A percentile compares a stretch with the other conserved stretches of the same genome.
phyloP scores from a whole-genome alignment of 2,797 vertebrate species.

The Leuciscus waleckii region DNA sequence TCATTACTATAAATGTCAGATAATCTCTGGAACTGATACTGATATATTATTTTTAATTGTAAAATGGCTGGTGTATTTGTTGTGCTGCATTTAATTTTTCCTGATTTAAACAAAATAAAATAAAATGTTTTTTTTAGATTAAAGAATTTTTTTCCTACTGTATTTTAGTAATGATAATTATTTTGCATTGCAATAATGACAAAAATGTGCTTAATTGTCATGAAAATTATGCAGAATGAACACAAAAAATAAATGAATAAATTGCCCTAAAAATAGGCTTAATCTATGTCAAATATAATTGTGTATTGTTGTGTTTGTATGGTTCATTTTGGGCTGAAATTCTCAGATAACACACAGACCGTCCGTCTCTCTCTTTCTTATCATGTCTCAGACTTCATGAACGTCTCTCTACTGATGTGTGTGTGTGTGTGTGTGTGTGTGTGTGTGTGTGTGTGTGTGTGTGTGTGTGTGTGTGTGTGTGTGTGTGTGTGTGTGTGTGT shows the following conservation, averaged over 20 bases:
- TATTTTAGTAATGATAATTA: too few species aligned
- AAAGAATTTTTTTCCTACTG: too few species aligned
- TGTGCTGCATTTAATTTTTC: neutral
- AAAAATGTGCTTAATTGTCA: neutral
- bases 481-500: constrained; percentile 8
- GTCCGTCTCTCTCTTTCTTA: neutral
- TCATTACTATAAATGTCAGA: neutral
- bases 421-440: neutral
- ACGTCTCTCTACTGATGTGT: neutral
- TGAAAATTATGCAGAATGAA: neutral
- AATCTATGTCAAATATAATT: neutral
- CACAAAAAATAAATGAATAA: too few species aligned
- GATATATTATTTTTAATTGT: neutral
- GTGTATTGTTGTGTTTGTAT: neutral
- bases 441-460: neutral
- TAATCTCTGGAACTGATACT: neutral
- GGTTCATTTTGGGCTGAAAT: neutral
- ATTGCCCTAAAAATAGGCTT: neutral
- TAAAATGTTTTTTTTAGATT: too few species aligned
- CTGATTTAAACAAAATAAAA: too few species aligned
- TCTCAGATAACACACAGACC: neutral
- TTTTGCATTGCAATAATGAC: neutral
- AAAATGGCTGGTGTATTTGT: neutral
- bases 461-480: neutral
- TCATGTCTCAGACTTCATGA: neutral